phyloP scores from a whole-genome alignment of 2,888 invertebrate genomes.

The Macrosoma leucophasiata region DNA sequence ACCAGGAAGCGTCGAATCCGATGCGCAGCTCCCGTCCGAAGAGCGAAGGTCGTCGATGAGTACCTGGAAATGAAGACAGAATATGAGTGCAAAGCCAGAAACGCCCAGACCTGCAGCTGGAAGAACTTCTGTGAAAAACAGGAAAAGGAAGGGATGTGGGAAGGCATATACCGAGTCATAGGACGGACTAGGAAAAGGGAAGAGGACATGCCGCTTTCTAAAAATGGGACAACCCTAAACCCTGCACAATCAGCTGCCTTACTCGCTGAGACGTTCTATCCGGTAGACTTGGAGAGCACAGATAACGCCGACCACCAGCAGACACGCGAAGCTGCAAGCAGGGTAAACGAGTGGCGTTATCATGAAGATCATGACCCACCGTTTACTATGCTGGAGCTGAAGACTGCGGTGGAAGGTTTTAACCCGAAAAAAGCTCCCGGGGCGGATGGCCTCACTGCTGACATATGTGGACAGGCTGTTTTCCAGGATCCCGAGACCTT shows the following conservation, averaged over 20 bases:
- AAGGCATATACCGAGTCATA: constrained; percentile 9
- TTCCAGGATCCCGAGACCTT: too few relatives aligned
- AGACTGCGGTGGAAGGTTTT: too few relatives aligned
- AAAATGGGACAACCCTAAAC: constrained; percentile 2
- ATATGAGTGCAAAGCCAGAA: not conserved
- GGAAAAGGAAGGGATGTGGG: constrained; percentile 13
- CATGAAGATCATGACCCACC: too few relatives aligned
- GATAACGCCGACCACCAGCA: too few relatives aligned
- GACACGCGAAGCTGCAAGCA: too few relatives aligned
- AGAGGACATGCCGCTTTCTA: too few relatives aligned
- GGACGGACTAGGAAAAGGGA: constrained; percentile 1
- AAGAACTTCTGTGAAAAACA: not conserved
- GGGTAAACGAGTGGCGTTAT: too few relatives aligned
- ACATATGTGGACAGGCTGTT: too few relatives aligned
- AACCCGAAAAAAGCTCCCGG: not conserved
- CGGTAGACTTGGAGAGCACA: too few relatives aligned
- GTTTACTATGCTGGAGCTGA: too few relatives aligned
- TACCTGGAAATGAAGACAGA: not conserved
- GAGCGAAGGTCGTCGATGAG: not conserved
- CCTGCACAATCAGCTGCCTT: constrained; percentile 2
- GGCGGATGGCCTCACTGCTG: not conserved
- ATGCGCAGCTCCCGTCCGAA: not conserved
- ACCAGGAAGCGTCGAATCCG: not conserved
- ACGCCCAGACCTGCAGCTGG: too few relatives aligned
- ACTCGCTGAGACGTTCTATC: constrained; percentile 8